phyloP scores from a whole-genome alignment of 2,888 invertebrate genomes.

The Lycocerus yunnanus region DNA sequence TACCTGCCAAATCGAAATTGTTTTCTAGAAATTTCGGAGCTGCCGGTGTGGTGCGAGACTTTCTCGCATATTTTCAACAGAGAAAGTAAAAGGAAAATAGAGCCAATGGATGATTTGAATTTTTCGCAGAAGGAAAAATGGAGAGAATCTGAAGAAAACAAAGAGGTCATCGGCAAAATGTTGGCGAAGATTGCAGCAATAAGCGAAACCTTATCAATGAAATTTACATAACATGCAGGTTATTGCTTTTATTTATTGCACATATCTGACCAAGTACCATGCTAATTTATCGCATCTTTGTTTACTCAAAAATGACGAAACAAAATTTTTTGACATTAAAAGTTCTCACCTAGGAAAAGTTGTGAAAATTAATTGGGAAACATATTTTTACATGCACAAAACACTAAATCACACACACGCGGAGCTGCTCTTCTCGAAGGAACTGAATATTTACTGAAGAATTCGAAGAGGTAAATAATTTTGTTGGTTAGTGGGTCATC shows the following conservation, averaged over 20 bases:
- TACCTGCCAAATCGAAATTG: background rate
- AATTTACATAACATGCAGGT: background rate
- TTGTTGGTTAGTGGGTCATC: conserved; percentile 20
- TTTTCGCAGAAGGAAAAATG: background rate
- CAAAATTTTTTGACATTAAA: background rate
- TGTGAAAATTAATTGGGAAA: background rate
- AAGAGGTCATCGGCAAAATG: too few relatives aligned
- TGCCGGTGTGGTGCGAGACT: background rate
- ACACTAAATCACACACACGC: background rate
- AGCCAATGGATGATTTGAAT: background rate
- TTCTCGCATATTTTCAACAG: background rate
- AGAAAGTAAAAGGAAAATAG: background rate
- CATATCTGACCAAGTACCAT: background rate
- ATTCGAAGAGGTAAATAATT: background rate
- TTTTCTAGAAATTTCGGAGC: background rate
- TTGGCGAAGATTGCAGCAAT: too few relatives aligned
- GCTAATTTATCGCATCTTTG: background rate
- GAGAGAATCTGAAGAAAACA: background rate
- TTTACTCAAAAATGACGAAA: background rate
- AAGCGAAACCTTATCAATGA: background rate
- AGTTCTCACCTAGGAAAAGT: background rate
- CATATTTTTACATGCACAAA: background rate
- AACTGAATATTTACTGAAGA: background rate
- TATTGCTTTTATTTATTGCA: background rate
- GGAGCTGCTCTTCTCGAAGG: background rate